phyloP scores from a whole-genome alignment of 1,140 invertebrate genomes.

The Zophobas atratus region DNA sequence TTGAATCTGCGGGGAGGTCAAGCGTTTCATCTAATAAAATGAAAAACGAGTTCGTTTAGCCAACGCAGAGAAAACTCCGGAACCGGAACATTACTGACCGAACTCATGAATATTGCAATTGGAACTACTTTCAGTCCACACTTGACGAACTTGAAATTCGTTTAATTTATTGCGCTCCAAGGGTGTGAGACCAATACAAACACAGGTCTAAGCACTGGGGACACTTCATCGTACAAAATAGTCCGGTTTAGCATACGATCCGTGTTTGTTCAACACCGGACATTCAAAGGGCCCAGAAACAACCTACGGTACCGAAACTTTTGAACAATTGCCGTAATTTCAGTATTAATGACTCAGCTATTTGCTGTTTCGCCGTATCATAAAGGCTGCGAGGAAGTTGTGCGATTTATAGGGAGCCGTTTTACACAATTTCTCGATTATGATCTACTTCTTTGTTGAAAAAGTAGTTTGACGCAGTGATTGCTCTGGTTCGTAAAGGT shows the following conservation, averaged over 20 bases:
- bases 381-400: background rate
- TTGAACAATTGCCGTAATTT: constrained; percentile 18
- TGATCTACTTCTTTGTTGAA: too few relatives aligned
- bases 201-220: constrained; percentile 15
- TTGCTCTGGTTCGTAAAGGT: background rate
- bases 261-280: constrained; percentile 28
- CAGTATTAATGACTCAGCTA: constrained; percentile 7
- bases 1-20: constrained; percentile 20
- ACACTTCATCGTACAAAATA: constrained; percentile 11
- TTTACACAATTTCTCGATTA: background rate
- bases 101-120: constrained; percentile 33
- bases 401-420: too few relatives aligned
- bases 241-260: constrained; percentile 14
- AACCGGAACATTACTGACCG: background rate
- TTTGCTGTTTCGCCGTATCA: background rate
- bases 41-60: constrained; percentile 34
- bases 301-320: background rate
- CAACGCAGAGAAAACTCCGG: background rate
- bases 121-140: constrained; percentile 13
- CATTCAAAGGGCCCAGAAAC: constrained; percentile 8
- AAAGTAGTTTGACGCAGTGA: too few relatives aligned
- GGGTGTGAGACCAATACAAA: constrained; percentile 30
- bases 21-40: constrained; percentile 30
- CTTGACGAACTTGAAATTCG: constrained; percentile 38
- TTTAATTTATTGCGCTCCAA: constrained; percentile 32